Evolutionary conservation across 2,888 invertebrate genomes (phyloP), one percentile per base, ranked within the genome.

Genomic region (Scaptomyza tumidula): DNA sequence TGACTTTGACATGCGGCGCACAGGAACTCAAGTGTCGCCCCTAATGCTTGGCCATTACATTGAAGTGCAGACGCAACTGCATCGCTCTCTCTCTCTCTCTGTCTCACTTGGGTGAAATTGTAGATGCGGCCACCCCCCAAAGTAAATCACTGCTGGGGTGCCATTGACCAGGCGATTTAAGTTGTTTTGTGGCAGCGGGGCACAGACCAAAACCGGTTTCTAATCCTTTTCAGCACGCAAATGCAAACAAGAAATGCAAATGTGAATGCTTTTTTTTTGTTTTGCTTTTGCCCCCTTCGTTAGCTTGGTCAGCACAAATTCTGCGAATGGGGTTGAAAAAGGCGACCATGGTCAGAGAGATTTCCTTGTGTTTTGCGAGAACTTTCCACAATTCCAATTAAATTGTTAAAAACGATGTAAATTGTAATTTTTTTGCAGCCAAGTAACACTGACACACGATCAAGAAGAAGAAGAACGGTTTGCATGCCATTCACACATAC

Each of bases 1-100:
- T 78, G 84, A 77, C 75, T 79, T 86, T 79, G 84, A 80, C 86
- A 68, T 73, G 86, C 73, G 74, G 72, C 75, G 74, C 71, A 78
- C 37, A 50, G 50, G 19, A 57, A 81, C 71, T 85, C 69, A 80
- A 84, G 84, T 82, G 86, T 76, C 68, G 83, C 86, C 71, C 58
- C 62, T 83, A 86, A 84, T 86, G 74, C 73, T 70, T 82, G 85
- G 76, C 72, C 75, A 83, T 83, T 83, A 80, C 63, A 59, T 48
- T 78, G 61, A 71, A 83, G 80, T 83, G 80, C 52, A 55, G 52
- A 57, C 61, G 55, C 43, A 61, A 65, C 43, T 73, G 72, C 72
- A 72, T 55, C 52, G 56, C 14, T 35, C n/a, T 50, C n/a, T 19
- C n/a, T 13, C 27, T 11, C 2, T n/a, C 14, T 16, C n/a, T 57